These are phyloP conservation scores for Chesias legatella DNA, from an alignment of 2,888 invertebrate species.

Conservation along the genomic window DNA sequence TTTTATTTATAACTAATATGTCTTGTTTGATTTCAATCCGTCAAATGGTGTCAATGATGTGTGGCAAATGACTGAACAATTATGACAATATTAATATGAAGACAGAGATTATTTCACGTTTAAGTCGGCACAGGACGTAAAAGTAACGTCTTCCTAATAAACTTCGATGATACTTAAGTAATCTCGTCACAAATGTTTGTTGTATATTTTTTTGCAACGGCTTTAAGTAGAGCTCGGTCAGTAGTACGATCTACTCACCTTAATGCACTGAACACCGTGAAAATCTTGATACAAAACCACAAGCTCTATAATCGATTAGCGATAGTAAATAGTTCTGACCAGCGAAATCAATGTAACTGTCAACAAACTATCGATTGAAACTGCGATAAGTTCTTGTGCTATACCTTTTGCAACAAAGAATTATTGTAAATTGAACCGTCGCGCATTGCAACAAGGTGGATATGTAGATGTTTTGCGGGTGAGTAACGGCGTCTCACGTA, in stretches of 20 bases:
- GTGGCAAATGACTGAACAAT: too few species aligned
- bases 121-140: too few species aligned
- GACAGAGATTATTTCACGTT: too few species aligned
- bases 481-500: constrained; percentile 2
- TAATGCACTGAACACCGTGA: constrained; percentile 7
- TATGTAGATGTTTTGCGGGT: background rate
- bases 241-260: constrained; percentile 37
- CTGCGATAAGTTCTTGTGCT: constrained; percentile 27
- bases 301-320: constrained; percentile 31
- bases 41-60: too few species aligned
- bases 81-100: too few species aligned
- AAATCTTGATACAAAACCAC: constrained; percentile 27
- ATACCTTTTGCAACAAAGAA: constrained; percentile 1
- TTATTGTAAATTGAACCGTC: constrained; percentile 5
- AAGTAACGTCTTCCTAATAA: too few species aligned
- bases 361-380: constrained; percentile 38
- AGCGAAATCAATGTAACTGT: constrained; percentile 50
- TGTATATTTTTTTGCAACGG: background rate
- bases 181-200: too few species aligned
- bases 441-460: constrained; percentile 1
- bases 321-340: constrained; percentile 35
- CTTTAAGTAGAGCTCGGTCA: constrained; percentile 50
- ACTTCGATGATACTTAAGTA: too few species aligned
- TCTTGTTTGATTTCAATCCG: too few species aligned
- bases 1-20: too few species aligned